Conservation (phyloP, 2,113 vertebrate genomes). For the Gopherus flavomarginatus region DNA sequence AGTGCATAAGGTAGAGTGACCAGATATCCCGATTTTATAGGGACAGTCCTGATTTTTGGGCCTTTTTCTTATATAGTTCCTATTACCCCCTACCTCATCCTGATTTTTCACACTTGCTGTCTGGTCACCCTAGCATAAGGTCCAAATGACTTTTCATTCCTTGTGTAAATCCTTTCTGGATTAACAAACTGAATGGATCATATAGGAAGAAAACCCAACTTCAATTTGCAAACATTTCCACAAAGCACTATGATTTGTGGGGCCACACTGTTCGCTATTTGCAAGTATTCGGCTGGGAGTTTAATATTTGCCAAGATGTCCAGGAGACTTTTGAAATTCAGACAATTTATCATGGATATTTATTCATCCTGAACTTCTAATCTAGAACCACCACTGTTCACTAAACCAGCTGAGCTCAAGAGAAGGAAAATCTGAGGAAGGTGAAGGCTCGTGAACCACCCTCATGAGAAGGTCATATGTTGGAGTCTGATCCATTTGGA, state of each 20-base stretch:
- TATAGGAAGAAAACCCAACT: background rate
- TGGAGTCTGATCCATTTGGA: background rate
- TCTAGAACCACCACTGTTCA: background rate
- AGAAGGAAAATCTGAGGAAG: background rate
- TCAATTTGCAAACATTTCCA: background rate
- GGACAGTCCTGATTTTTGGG: too few relatives aligned
- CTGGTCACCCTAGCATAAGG: background rate
- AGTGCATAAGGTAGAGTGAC: background rate
- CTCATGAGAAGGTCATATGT: background rate
- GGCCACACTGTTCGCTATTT: background rate
- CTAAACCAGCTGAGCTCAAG: background rate
- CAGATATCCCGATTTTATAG: too few relatives aligned
- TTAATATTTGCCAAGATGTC: rapidly evolving
- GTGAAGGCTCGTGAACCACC: background rate
- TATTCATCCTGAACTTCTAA: background rate
- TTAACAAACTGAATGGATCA: background rate
- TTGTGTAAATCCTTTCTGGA: background rate
- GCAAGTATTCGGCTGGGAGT: background rate
- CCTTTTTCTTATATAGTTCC: too few relatives aligned
- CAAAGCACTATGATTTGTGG: background rate
- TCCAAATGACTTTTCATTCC: rapidly evolving
- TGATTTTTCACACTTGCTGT: too few relatives aligned
- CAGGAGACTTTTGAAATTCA: background rate
- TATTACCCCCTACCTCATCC: too few relatives aligned
- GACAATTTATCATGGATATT: rapidly evolving